A percentile compares a stretch with the other conserved stretches of the same genome.
These are phyloP conservation scores for Bhutanitis thaidina DNA, from an alignment of 2,888 invertebrate genomes.

Conservation along the genomic window DNA sequence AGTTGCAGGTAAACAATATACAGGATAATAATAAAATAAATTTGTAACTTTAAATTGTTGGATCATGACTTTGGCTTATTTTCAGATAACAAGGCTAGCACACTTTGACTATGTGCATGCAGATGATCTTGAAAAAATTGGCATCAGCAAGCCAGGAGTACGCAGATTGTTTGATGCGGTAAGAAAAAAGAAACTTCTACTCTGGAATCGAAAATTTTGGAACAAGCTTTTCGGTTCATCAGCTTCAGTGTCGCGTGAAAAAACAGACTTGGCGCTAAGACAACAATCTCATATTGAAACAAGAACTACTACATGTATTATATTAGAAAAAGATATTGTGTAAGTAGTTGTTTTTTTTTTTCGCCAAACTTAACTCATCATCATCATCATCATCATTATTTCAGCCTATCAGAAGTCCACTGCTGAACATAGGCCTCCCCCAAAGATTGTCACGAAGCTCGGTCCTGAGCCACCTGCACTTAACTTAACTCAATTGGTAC, in stretches of 20 bases:
- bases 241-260: conserved; percentile 59
- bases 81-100: conserved; percentile 91
- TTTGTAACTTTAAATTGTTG: neutral
- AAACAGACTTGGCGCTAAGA: conserved; percentile 71
- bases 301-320: conserved; percentile 86
- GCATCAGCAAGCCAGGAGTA: conserved; percentile 95
- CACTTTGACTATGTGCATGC: conserved; percentile 99
- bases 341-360: conserved; percentile 38
- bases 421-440: too few relatives aligned
- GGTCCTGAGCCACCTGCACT: too few relatives aligned
- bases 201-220: conserved; percentile 90
- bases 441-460: too few relatives aligned
- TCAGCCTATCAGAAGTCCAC: too few relatives aligned
- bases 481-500: too few relatives aligned
- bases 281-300: conserved; percentile 49
- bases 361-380: neutral
- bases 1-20: conserved; percentile 85
- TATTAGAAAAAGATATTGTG: conserved; percentile 90
- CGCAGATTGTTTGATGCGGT: conserved; percentile 94
- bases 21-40: too few relatives aligned
- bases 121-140: conserved; percentile 96
- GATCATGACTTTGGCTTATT: too few relatives aligned
- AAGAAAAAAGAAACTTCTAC: conserved; percentile 90
- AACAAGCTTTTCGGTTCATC: conserved; percentile 86
- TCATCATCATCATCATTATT: too few relatives aligned